These are phyloP conservation scores for Hypocryptadius cinnamomeus DNA, from an alignment of 2,113 vertebrate species.

Conservation along the genomic window DNA sequence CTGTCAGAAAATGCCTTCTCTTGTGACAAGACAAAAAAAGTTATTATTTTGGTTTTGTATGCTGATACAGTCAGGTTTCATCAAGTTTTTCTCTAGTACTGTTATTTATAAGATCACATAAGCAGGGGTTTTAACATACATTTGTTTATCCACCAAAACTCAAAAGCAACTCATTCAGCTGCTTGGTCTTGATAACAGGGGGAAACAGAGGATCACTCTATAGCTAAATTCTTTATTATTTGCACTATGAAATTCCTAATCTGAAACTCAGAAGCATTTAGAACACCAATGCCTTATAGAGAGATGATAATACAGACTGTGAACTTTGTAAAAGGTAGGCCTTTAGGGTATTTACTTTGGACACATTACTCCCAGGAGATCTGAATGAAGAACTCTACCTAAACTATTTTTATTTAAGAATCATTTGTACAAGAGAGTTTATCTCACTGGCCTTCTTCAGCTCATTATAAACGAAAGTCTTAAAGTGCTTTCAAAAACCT, in stretches of 20 bases:
- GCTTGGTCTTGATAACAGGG: constrained; percentile 21
- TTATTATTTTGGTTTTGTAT: background rate
- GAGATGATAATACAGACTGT: constrained; percentile 35
- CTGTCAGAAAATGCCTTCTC: background rate
- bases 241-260: constrained; percentile 38
- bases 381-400: constrained; percentile 13
- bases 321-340: constrained; percentile 30
- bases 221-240: constrained; percentile 55
- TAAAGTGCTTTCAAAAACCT: background rate
- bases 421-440: constrained; percentile 14
- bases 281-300: constrained; percentile 44
- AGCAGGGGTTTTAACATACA: background rate
- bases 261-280: constrained; percentile 55
- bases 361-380: constrained; percentile 22
- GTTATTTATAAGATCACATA: constrained; percentile 18
- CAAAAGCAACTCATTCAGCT: constrained; percentile 22
- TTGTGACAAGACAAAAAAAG: background rate
- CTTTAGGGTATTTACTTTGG: constrained; percentile 45
- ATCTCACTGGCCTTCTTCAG: constrained; percentile 14
- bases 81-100: constrained; percentile 19
- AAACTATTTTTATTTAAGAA: constrained; percentile 38
- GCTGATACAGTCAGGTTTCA: background rate
- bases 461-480: constrained; percentile 13
- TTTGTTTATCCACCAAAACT: constrained; percentile 23
- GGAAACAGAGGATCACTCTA: constrained; percentile 22